phyloP scores from a whole-genome alignment of 2,797 vertebrate genomes.

The Melopsittacus undulatus region DNA sequence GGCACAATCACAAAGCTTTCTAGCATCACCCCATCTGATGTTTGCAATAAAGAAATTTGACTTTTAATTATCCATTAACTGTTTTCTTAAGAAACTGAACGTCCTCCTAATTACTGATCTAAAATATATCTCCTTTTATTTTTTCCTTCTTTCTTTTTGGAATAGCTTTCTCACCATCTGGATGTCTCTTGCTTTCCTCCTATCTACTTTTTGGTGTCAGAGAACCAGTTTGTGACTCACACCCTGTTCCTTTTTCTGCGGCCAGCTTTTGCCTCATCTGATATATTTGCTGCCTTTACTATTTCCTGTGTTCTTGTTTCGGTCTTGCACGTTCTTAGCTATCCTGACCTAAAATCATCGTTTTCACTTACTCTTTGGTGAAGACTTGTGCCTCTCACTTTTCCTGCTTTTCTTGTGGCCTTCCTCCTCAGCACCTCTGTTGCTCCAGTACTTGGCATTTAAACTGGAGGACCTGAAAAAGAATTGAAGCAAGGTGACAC shows the following conservation, averaged over 20 bases:
- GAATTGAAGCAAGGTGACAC: not conserved
- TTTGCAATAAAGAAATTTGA: not conserved
- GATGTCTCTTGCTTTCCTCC: conserved; percentile 55
- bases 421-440: not conserved
- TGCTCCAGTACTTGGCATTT: not conserved
- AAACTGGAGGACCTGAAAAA: not conserved
- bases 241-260: conserved; percentile 41
- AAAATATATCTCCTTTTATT: not conserved
- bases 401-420: not conserved
- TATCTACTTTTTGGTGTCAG: conserved; percentile 32
- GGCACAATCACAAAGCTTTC: not conserved
- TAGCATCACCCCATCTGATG: not conserved
- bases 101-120: not conserved
- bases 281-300: conserved; percentile 46
- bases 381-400: not conserved
- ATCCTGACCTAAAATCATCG: not conserved
- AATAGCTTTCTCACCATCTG: conserved; percentile 26
- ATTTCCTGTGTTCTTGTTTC: conserved; percentile 47
- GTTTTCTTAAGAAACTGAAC: not conserved
- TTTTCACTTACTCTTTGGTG: not conserved
- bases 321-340: not conserved
- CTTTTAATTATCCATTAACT: not conserved
- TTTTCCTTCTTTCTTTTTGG: not conserved
- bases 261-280: conserved; percentile 38
- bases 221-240: conserved; percentile 64